Evolutionary conservation across 2,888 invertebrate species (phyloP).

Genomic region (Oxyteleia sp.): DNA sequence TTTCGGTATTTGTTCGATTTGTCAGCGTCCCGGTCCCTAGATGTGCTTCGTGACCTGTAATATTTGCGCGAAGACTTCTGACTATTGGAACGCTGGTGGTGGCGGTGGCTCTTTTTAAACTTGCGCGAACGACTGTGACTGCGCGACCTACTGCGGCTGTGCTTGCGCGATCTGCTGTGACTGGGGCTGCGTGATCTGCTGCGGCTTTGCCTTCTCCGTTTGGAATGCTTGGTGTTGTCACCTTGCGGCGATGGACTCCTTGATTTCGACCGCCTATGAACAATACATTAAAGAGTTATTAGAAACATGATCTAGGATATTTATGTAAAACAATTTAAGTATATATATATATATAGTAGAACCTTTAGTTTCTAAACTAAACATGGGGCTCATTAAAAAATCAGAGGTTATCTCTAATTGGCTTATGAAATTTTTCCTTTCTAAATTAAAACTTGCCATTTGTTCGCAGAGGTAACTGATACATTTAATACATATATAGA

Average conservation of each 20-base stretch:
- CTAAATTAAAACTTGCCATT: no score
- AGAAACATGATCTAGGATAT: constrained; percentile 13
- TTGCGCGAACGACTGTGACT: constrained; percentile 86
- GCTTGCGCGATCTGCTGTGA: no score
- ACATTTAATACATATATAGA: no score
- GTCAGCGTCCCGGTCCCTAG: constrained; percentile 85
- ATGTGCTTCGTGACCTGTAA: constrained; percentile 85
- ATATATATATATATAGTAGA: no score
- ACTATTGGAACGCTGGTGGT: constrained; percentile 84
- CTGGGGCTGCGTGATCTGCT: constrained; percentile 87
- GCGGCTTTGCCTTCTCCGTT: constrained; percentile 86
- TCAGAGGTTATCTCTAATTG: no score
- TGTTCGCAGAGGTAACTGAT: no score
- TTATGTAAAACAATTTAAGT: no score
- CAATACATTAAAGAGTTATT: constrained; percentile 9
- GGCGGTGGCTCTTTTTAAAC: constrained; percentile 84
- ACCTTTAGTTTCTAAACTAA: no score
- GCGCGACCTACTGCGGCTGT: constrained; percentile 87
- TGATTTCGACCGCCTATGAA: constrained; percentile 82
- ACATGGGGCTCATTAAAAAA: no score
- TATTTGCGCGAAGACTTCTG: constrained; percentile 85
- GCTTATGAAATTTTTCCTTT: no score
- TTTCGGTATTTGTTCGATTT: constrained; percentile 85
- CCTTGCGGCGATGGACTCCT: constrained; percentile 83
- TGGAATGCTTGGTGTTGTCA: constrained; percentile 84